Percentiles rank a stretch among this genome's conserved stretches.
Evolutionary conservation across 1,140 invertebrate genomes (phyloP).

Genomic region (Ptiloglossa arizonensis): DNA sequence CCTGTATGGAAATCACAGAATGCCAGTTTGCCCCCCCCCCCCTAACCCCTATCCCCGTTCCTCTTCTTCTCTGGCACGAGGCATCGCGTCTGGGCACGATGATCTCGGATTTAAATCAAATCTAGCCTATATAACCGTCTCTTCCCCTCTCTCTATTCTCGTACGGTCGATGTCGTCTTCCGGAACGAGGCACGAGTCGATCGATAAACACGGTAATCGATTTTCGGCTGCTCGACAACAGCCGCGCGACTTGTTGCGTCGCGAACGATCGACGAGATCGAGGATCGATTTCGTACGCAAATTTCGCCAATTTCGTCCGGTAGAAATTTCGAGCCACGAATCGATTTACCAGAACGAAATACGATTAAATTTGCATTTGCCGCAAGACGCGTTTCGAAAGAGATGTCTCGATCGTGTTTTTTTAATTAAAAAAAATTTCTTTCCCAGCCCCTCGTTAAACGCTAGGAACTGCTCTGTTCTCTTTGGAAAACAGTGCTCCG

Average conservation of each 20-base stretch:
- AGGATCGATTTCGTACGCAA: no score
- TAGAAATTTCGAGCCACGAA: no score
- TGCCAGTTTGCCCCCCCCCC: conserved; percentile 39
- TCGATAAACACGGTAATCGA: conserved; percentile 42
- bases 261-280: background rate
- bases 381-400: no score
- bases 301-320: no score
- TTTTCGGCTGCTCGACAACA: conserved; percentile 16
- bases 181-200: conserved; percentile 46
- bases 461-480: no score
- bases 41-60: background rate
- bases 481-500: no score
- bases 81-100: conserved; percentile 61
- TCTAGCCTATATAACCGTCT: conserved; percentile 68
- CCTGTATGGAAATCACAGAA: conserved; percentile 79
- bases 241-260: conserved; percentile 20
- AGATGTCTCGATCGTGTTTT: no score
- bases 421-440: no score
- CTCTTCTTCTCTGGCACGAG: conserved; percentile 48
- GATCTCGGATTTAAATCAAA: conserved; percentile 76
- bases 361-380: no score
- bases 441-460: no score
- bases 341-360: no score
- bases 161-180: conserved; percentile 46
- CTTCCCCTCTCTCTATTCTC: conserved; percentile 3